Conservation (phyloP, 2,888 invertebrate species). For the Tenthredo livida region DNA sequence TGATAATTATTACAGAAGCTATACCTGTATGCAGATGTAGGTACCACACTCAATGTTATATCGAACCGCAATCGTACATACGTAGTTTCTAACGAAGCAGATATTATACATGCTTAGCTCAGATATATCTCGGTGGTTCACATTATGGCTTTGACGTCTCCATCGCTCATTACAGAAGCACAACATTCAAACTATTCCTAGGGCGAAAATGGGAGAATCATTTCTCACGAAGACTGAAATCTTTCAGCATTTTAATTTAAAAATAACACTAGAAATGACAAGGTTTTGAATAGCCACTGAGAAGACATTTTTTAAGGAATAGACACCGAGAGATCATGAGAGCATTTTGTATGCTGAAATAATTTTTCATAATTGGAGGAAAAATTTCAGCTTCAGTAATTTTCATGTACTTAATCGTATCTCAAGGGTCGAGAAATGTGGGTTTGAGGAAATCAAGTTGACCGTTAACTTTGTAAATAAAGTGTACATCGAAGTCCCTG, state of each 20-base stretch:
- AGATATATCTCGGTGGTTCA: not conserved
- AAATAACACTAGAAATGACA: not conserved
- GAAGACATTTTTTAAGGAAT: not conserved
- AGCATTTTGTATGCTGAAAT: not conserved
- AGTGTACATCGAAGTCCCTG: not conserved
- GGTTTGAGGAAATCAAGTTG: not conserved
- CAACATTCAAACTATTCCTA: not conserved
- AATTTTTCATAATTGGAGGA: not conserved
- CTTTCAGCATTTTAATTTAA: not conserved
- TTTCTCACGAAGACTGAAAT: not conserved
- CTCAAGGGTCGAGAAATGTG: not conserved
- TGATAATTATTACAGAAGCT: conserved; percentile 9
- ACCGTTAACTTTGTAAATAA: not conserved
- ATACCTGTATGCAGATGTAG: not conserved
- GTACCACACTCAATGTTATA: not conserved
- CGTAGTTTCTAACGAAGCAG: not conserved
- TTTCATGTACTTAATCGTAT: not conserved
- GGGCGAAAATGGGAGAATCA: not conserved
- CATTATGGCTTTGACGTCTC: not conserved
- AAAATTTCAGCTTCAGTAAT: not conserved
- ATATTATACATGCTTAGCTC: not conserved
- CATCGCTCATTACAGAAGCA: not conserved
- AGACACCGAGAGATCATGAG: not conserved
- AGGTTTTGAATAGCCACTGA: not conserved
- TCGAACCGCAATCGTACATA: not conserved